These are phyloP conservation scores for Callyntrura sp. DNA, from an alignment of 2,888 invertebrate species.

Conservation along the genomic window DNA sequence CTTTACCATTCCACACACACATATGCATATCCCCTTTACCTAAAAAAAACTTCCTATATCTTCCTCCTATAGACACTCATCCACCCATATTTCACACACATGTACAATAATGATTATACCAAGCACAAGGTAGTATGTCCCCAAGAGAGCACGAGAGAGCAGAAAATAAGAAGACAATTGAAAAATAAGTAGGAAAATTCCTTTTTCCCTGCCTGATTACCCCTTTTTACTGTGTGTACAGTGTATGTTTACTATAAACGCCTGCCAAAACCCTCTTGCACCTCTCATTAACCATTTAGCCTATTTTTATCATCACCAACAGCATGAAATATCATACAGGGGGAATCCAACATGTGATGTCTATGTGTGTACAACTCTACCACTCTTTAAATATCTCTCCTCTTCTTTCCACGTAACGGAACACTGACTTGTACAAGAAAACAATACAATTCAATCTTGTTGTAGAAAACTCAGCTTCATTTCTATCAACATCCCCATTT, in stretches of 20 bases:
- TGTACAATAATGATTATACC: too few relatives aligned
- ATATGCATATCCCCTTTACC: not conserved
- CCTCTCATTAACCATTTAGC: conserved; percentile 79
- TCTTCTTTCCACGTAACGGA: conserved; percentile 14
- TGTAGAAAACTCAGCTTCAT: conserved; percentile 48
- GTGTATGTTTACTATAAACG: conserved; percentile 71
- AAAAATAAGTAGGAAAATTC: conserved; percentile 67
- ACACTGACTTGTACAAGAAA: not conserved
- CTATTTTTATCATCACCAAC: conserved; percentile 73
- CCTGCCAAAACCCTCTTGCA: conserved; percentile 73
- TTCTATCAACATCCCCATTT: conserved; percentile 3
- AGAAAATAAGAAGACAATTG: conserved; percentile 35
- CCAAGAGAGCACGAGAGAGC: too few relatives aligned
- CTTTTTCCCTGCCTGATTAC: conserved; percentile 67
- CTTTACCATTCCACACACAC: conserved; percentile 53
- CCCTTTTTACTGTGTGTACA: too few relatives aligned
- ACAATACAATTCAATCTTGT: conserved; percentile 8
- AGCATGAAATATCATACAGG: too few relatives aligned
- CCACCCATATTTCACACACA: too few relatives aligned
- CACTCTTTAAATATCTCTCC: too few relatives aligned
- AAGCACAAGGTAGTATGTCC: too few relatives aligned
- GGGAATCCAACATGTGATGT: too few relatives aligned
- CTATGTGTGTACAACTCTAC: too few relatives aligned
- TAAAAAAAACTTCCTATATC: too few relatives aligned
- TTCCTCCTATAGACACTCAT: too few relatives aligned